Conservation (phyloP, 2,797 vertebrate genomes). For the Todus mexicanus region DNA sequence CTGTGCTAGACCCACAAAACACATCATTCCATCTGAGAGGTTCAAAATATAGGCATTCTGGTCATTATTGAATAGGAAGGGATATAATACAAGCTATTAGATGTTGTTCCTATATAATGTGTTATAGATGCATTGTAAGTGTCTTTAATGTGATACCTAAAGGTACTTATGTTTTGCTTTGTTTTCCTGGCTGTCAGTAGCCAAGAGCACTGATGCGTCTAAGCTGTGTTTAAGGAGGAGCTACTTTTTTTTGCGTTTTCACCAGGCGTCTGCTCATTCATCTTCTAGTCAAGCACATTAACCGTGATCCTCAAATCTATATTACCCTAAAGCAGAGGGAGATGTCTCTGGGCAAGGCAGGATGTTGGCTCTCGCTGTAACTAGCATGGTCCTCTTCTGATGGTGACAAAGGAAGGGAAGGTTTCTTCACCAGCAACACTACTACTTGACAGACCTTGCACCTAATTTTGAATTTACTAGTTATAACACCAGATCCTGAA, state of each 20-base stretch:
- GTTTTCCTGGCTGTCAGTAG: background rate
- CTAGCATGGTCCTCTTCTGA: background rate
- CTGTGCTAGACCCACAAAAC: constrained; percentile 1
- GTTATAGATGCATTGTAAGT: background rate
- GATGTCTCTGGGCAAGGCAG: background rate
- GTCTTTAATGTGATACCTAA: background rate
- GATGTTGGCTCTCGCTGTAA: background rate
- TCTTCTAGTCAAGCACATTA: background rate
- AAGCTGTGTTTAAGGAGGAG: background rate
- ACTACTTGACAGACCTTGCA: background rate
- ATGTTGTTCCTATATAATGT: background rate
- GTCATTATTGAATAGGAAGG: background rate
- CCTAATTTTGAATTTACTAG: background rate
- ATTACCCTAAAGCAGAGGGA: background rate
- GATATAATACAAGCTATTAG: background rate
- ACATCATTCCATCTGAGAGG: background rate
- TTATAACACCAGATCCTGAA: background rate
- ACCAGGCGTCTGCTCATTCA: background rate
- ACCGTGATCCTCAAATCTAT: background rate
- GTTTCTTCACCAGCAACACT: background rate
- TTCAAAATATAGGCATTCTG: background rate
- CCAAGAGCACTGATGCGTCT: background rate
- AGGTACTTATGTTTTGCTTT: background rate
- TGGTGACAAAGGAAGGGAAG: background rate
- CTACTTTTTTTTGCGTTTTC: background rate